Conservation (phyloP, 2,113 vertebrate genomes). For the Clarias macrocephalus region DNA sequence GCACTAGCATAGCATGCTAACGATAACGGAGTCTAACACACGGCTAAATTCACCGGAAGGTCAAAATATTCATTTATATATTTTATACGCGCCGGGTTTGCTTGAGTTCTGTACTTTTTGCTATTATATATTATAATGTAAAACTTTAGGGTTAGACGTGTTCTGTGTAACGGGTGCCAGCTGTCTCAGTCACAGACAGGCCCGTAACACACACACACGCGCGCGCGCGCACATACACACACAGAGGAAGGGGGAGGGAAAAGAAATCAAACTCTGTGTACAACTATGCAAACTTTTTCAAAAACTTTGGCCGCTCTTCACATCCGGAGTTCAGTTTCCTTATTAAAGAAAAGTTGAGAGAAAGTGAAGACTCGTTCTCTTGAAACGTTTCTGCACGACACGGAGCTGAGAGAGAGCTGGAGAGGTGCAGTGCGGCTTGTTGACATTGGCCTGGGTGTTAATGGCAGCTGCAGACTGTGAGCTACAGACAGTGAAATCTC, state of each 20-base stretch:
- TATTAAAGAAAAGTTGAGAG: neutral
- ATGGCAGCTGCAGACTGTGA: neutral
- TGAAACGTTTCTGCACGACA: neutral
- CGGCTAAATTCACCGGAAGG: too few relatives aligned
- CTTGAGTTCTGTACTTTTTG: neutral
- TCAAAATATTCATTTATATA: neutral
- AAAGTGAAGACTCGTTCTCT: neutral
- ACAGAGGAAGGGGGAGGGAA: too few relatives aligned
- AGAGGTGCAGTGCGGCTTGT: neutral
- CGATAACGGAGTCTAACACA: too few relatives aligned
- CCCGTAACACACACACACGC: neutral
- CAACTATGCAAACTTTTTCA: neutral
- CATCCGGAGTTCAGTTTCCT: neutral
- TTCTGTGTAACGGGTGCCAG: constrained; percentile 24
- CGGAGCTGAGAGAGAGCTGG: too few relatives aligned
- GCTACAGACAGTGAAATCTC: neutral
- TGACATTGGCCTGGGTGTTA: constrained; percentile 20
- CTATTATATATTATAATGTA: too few relatives aligned
- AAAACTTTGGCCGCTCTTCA: neutral
- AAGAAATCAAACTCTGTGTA: neutral
- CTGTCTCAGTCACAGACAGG: constrained; percentile 23
- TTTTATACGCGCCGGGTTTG: neutral
- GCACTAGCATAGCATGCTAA: neutral
- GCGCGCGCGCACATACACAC: neutral
- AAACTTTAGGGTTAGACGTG: neutral